Evolutionary conservation across 2,113 vertebrate species (phyloP).

Genomic region (Opisthocomus hoazin): DNA sequence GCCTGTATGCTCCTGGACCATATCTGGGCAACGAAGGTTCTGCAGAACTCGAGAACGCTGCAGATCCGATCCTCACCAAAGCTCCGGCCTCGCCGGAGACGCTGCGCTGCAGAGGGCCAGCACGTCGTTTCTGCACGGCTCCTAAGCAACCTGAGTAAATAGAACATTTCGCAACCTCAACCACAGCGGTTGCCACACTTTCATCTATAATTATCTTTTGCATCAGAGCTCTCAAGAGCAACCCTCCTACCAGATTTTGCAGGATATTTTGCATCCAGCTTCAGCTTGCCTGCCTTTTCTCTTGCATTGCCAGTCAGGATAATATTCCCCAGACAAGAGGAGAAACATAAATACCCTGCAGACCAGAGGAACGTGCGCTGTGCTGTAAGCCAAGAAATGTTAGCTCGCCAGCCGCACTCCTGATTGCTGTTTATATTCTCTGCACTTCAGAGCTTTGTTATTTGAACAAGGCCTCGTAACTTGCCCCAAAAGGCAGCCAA

Average conservation of each 20-base stretch:
- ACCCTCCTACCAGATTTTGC: not conserved
- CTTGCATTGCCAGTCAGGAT: not conserved
- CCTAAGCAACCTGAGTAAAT: slow-evolving; percentile 31
- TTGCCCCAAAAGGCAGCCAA: not conserved
- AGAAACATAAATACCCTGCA: not conserved
- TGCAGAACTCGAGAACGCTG: not conserved
- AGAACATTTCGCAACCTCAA: not conserved
- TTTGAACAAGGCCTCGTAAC: not conserved
- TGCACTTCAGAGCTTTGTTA: not conserved
- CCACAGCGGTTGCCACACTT: not conserved
- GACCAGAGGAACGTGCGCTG: not conserved
- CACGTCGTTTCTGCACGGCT: not conserved
- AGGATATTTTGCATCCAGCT: not conserved
- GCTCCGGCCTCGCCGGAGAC: not conserved
- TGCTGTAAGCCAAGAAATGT: not conserved
- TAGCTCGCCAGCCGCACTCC: not conserved
- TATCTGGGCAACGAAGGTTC: not conserved
- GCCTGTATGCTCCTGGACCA: not conserved
- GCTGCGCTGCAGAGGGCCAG: not conserved
- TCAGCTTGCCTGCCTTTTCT: not conserved
- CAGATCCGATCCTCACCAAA: not conserved
- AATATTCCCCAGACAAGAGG: not conserved
- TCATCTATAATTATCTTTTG: slow-evolving; percentile 23
- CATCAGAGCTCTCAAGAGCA: not conserved
- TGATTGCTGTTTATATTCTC: not conserved